These are phyloP conservation scores for Synergus laeviventris DNA, from an alignment of 2,888 invertebrate species.

Conservation along the genomic window DNA sequence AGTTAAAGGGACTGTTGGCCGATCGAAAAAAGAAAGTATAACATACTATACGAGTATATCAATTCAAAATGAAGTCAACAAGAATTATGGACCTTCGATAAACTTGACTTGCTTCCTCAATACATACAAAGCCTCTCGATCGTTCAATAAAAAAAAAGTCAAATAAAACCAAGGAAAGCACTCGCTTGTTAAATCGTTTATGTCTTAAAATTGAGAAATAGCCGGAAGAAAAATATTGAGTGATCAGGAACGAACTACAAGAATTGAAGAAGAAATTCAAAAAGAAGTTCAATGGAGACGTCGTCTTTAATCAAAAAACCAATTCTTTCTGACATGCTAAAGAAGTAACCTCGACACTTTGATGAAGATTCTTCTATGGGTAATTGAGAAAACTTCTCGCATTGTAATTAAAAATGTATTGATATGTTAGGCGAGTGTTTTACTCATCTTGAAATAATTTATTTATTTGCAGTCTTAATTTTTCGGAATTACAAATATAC, in stretches of 20 bases:
- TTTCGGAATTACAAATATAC: background rate
- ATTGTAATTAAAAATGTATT: background rate
- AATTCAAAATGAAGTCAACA: background rate
- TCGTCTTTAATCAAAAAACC: background rate
- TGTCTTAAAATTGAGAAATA: background rate
- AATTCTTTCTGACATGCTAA: background rate
- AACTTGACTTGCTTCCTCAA: background rate
- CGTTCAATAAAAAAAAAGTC: background rate
- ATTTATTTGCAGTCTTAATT: background rate
- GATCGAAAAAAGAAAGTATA: background rate
- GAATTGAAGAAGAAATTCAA: too few species aligned
- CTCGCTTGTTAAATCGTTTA: background rate
- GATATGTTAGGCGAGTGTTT: background rate
- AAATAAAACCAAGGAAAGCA: background rate
- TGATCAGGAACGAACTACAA: background rate
- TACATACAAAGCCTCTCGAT: background rate
- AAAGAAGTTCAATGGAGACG: background rate
- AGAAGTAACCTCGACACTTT: background rate
- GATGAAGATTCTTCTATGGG: background rate
- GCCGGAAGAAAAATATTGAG: background rate
- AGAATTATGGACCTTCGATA: background rate
- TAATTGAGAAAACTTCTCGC: background rate
- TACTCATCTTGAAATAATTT: background rate
- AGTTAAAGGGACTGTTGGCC: slow-evolving; percentile 6
- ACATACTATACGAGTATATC: background rate